Evolutionary conservation across 2,113 vertebrate genomes (phyloP), one percentile per base, ranked within the genome.

Genomic region (Rhinoptilus africanus): DNA sequence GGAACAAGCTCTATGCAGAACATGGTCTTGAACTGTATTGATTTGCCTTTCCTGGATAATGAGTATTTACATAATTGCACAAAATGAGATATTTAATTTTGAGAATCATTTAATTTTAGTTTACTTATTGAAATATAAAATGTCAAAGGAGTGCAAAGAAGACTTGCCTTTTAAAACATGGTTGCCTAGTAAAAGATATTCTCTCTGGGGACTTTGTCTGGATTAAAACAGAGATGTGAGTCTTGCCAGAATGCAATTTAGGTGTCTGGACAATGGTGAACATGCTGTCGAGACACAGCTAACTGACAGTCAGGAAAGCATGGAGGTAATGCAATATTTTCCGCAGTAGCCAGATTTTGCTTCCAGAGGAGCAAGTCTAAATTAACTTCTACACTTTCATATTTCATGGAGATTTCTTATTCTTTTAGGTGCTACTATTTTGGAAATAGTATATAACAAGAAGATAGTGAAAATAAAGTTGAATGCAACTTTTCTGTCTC

Each of bases 241-340:
- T 73, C 24, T 79, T 96, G 24, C 62, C 84, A 95, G 84, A 95
- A 85, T 43, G 66, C 74, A 85, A 10, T 91, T 96, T 75, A 78
- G 68, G 47, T 91, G 62, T 84, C 92, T 92, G 89, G 87, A 93
- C 85, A 79, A 30, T 60, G 48, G 54, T 0, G 14, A 93, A 53
- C 23, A 50, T 18, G 48, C 23, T 91, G 51, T 60, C 2, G 3
- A 85, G 68, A 64, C 35, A 80, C 34, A 85, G 35, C 4, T 67
- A 78, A 50, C 16, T 60, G 60, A 37, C 66, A 75, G 26, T n/a
- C 35, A 1, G 1, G 19, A 88, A 82, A 88, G 28, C 26, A 43
- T 9, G 34, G 27, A 66, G 4, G 23, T 71, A 76, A 84, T 73
- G 35, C 10, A 91, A 20, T 76, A 72, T 73, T 79, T 92, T 82